Conservation (phyloP, 2,888 invertebrate species). For the Crepidodera aurea region DNA sequence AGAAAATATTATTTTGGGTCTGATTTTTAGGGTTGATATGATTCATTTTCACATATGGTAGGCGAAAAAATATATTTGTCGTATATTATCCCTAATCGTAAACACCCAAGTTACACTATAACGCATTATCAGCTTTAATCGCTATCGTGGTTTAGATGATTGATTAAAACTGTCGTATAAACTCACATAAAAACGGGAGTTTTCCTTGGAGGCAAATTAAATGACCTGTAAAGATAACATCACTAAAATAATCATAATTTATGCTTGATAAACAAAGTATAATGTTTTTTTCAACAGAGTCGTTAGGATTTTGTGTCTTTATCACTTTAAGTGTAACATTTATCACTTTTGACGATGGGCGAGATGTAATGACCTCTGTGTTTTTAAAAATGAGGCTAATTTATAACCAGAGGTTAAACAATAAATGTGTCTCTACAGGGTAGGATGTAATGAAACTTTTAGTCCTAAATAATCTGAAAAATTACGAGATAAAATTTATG, state of each 20-base stretch:
- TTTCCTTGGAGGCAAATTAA: conserved; percentile 32
- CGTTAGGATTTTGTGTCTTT: conserved; percentile 32
- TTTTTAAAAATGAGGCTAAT: conserved; percentile 8
- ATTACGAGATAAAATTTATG: background rate
- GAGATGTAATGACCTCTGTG: conserved; percentile 19
- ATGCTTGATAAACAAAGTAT: conserved; percentile 37
- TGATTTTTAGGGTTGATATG: too few species aligned
- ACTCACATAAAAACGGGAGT: conserved; percentile 25
- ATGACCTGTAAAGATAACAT: conserved; percentile 36
- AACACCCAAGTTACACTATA: background rate
- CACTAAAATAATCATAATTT: conserved; percentile 32
- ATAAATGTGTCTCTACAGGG: conserved; percentile 6
- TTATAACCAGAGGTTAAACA: conserved; percentile 12
- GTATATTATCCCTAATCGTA: too few species aligned
- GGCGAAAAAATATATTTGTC: too few species aligned
- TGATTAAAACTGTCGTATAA: conserved; percentile 32
- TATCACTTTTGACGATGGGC: conserved; percentile 33
- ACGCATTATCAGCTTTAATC: conserved; percentile 14
- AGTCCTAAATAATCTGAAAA: conserved; percentile 5
- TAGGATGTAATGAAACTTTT: conserved; percentile 6
- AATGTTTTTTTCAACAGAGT: conserved; percentile 25
- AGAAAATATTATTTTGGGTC: too few species aligned
- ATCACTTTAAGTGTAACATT: conserved; percentile 29
- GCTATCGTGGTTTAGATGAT: conserved; percentile 23
- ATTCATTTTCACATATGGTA: too few species aligned